Evolutionary conservation across 2,797 vertebrate species (phyloP).

Genomic region (Takifugu ocellatus): DNA sequence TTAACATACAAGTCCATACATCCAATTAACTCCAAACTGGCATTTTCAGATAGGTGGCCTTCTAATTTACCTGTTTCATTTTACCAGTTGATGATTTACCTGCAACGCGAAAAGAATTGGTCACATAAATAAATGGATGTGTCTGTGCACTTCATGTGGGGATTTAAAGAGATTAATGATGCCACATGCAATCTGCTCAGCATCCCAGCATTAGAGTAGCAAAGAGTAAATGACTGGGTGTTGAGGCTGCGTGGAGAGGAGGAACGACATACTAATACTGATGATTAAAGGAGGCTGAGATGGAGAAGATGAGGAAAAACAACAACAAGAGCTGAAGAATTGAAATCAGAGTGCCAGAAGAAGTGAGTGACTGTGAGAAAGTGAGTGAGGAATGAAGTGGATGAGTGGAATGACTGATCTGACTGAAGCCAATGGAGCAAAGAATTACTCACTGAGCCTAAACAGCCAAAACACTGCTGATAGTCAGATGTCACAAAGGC

Average conservation of each 20-base stretch:
- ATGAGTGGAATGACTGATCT: constrained; percentile 20
- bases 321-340: constrained; percentile 23
- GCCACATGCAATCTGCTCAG: constrained; percentile 30
- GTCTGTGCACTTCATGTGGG: constrained; percentile 3
- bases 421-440: constrained; percentile 19
- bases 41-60: no score
- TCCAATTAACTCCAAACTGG: no score
- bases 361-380: constrained; percentile 2
- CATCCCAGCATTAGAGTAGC: constrained; percentile 4
- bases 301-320: constrained; percentile 25
- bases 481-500: not conserved
- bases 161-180: constrained; percentile 26
- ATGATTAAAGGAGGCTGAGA: constrained; percentile 27
- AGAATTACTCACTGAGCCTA: constrained; percentile 16
- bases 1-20: no score
- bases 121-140: not conserved
- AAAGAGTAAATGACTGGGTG: constrained; percentile 4
- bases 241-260: constrained; percentile 8
- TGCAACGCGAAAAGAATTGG: no score
- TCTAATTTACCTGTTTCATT: no score
- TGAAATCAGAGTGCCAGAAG: constrained; percentile 7
- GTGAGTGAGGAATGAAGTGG: constrained; percentile 19
- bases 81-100: no score
- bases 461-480: constrained; percentile 11
- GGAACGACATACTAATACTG: constrained; percentile 10